Percentiles rank a stretch among this genome's conserved stretches.
These are phyloP conservation scores for Kobus ellipsiprymnus DNA, from an alignment of 2,113 vertebrate genomes.

Conservation along the genomic window DNA sequence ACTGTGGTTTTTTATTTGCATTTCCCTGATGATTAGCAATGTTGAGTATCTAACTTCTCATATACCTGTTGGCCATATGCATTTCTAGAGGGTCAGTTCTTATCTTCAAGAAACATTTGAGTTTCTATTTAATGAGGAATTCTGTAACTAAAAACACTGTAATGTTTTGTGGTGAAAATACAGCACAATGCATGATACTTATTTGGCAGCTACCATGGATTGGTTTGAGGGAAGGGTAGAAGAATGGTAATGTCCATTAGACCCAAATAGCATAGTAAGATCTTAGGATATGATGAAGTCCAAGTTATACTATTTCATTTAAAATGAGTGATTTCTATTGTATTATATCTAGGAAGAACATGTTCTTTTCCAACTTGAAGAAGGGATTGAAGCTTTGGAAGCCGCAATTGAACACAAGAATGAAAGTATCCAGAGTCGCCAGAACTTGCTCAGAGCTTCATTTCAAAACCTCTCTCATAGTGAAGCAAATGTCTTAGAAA, in stretches of 20 bases:
- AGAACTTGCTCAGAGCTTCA: constrained; percentile 79
- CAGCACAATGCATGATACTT: neutral
- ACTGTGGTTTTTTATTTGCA: neutral
- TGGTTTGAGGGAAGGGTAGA: neutral
- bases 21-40: neutral
- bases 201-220: neutral
- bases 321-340: constrained; percentile 49
- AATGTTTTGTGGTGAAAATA: neutral
- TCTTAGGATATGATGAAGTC: neutral
- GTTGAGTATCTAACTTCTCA: neutral
- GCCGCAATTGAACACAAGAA: constrained; percentile 90
- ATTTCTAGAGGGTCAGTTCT: neutral
- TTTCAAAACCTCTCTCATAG: constrained; percentile 75
- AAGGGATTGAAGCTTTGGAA: constrained; percentile 90
- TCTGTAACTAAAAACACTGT: neutral
- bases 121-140: neutral
- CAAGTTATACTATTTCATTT: neutral
- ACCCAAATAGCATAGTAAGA: neutral
- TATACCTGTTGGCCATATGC: neutral
- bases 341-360: constrained; percentile 85
- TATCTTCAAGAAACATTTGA: neutral
- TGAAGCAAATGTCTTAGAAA: constrained; percentile 82
- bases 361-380: constrained; percentile 88
- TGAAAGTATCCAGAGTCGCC: constrained; percentile 82
- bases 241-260: neutral